These are phyloP conservation scores for Folsomia candida DNA, from an alignment of 2,888 invertebrate genomes.

Conservation along the genomic window DNA sequence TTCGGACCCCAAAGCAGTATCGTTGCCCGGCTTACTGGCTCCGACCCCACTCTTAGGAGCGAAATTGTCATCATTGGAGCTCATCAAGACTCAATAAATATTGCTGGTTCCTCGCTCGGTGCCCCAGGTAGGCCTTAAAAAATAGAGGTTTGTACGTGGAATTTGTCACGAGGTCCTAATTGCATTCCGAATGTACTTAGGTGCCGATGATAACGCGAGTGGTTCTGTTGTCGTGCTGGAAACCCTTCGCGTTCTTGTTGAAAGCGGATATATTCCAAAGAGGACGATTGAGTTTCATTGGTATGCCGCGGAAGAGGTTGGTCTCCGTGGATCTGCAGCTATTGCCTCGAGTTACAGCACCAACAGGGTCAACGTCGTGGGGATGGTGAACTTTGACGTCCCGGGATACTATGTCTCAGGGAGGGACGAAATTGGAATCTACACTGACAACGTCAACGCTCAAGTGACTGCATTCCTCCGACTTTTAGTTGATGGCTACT, in stretches of 20 bases:
- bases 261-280: constrained; percentile 18
- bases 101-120: background rate
- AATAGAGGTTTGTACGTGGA: no score
- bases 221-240: constrained; percentile 32
- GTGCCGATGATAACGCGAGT: constrained; percentile 39
- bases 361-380: constrained; percentile 16
- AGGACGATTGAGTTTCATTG: constrained; percentile 32
- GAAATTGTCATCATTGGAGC: constrained; percentile 34
- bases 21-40: constrained; percentile 27
- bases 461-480: constrained; percentile 25
- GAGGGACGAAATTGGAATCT: constrained; percentile 18
- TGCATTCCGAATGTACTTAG: no score
- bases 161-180: no score
- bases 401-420: constrained; percentile 21
- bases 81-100: constrained; percentile 27
- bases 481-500: constrained; percentile 27
- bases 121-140: constrained; percentile 16
- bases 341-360: constrained; percentile 21
- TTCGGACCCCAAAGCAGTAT: constrained; percentile 27
- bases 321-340: constrained; percentile 21
- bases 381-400: constrained; percentile 36
- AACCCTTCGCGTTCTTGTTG: constrained; percentile 26
- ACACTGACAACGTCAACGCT: constrained; percentile 27
- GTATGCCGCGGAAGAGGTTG: constrained; percentile 38
- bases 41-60: constrained; percentile 7